A percentile compares a stretch with the other conserved stretches of the same genome.
phyloP scores from a whole-genome alignment of 2,888 invertebrate genomes.

The Ectemnius cavifrons region DNA sequence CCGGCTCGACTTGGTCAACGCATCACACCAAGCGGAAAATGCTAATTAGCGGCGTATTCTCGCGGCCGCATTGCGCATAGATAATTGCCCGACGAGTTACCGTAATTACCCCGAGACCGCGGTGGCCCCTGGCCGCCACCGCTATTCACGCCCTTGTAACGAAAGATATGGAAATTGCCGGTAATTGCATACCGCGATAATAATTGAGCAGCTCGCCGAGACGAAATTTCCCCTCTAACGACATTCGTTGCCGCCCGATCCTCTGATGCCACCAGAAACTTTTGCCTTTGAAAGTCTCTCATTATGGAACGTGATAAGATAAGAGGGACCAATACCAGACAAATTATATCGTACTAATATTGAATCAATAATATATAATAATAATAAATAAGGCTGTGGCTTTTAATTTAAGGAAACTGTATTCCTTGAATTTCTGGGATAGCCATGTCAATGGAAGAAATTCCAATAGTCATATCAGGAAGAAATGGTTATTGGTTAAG shows the following conservation, averaged over 20 bases:
- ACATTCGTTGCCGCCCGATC: not conserved
- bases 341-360: too few species aligned
- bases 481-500: too few species aligned
- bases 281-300: not conserved
- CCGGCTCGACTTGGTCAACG: not conserved
- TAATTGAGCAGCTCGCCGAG: conserved; percentile 31
- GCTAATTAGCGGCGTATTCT: conserved; percentile 31
- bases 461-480: too few species aligned
- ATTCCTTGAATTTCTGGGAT: too few species aligned
- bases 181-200: conserved; percentile 33
- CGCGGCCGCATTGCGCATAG: conserved; percentile 26
- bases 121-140: not conserved
- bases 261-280: conserved; percentile 12
- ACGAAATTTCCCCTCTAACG: conserved; percentile 13
- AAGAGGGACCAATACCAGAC: too few species aligned
- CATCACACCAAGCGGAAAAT: conserved; percentile 33
- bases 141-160: conserved; percentile 35
- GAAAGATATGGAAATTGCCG: conserved; percentile 50
- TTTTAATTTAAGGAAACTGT: too few species aligned
- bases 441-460: too few species aligned
- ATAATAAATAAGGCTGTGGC: too few species aligned
- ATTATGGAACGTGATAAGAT: too few species aligned
- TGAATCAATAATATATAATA: too few species aligned
- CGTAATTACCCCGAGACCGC: conserved; percentile 36
- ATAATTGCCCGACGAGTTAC: conserved; percentile 42